Base-by-base conservation (phyloP, 2,113 vertebrate species). In the Nerophis lumbriciformis region DNA sequence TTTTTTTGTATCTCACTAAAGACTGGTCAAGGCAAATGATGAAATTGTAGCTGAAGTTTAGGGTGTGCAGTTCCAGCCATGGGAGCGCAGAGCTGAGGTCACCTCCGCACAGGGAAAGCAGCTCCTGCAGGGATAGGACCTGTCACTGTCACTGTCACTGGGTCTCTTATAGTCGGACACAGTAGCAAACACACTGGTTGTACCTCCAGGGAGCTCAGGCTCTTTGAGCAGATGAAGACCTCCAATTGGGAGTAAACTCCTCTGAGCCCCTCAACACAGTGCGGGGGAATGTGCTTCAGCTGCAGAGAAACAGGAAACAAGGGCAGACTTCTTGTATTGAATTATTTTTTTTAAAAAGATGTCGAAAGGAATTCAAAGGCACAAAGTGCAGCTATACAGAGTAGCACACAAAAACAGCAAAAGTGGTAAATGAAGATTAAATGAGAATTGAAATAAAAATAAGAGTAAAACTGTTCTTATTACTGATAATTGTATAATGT, bases 11-110 rank as follows among this genome's bases (percentile, higher is more conserved):
- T 83, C 94, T 93, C 84, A 98, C 97, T 84, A 99, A 77, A 11
- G 97, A 98, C 73, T 92, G 85, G 73, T 99, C 97, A 38, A 99
- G 91, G 73, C 85, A 82, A 38, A 85, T 82, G 58, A 99, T 91
- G 0, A 82, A 87, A 69, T 98, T 99, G 83, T 94, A 93, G 89
- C 96, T 96, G 80, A 99, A 98, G 86, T 97, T 91, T 13, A 96
- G 90, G 3, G 92, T 94, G 72, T 96, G 94, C 70, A 99, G 70
- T 56, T 97, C 94, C 70, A 97, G 77, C 97, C 97, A 99, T 0
- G 96, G 94, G 55, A 99, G 87, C 5, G 95, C 97, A 52, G 93
- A 95, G 82, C 94, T 97, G 67, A 97, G 89, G 82, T 99, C 97
- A 0, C 95, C 97, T 8, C 95, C 97, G 5, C 96, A 97, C 14